phyloP scores from a whole-genome alignment of 2,888 invertebrate species.

The Zaprionus obscuricornis region DNA sequence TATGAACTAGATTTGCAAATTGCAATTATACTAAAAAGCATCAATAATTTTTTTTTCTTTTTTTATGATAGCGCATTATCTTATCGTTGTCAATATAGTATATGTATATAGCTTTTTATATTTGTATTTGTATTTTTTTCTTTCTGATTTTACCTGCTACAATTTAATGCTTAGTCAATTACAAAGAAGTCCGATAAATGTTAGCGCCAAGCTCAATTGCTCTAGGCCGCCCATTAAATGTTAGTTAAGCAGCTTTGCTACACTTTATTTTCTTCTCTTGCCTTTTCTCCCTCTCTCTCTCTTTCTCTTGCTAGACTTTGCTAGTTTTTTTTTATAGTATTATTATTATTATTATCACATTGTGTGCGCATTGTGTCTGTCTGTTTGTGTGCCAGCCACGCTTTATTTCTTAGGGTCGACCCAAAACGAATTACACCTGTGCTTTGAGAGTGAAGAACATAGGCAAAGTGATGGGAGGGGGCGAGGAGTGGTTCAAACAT shows the following conservation, averaged over 20 bases:
- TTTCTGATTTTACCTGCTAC: neutral
- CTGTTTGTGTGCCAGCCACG: too few species aligned
- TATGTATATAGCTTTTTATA: too few species aligned
- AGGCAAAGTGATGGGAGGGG: neutral
- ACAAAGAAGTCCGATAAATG: conserved; percentile 52
- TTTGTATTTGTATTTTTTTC: too few species aligned
- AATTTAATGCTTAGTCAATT: conserved; percentile 15
- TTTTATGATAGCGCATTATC: too few species aligned
- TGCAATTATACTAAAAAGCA: conserved; percentile 5
- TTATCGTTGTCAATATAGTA: too few species aligned
- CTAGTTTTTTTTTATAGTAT: conserved; percentile 4
- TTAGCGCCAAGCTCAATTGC: conserved; percentile 68
- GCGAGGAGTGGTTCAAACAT: conserved; percentile 1
- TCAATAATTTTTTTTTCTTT: conserved; percentile 33
- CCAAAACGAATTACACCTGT: conserved; percentile 64
- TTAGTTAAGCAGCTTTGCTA: conserved; percentile 68
- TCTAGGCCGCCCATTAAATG: conserved; percentile 52
- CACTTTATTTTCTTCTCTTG: conserved; percentile 28
- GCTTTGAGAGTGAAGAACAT: conserved; percentile 17
- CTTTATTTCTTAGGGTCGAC: conserved; percentile 14
- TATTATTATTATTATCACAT: conserved; percentile 15
- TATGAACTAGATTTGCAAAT: conserved; percentile 20
- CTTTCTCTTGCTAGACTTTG: conserved; percentile 43
- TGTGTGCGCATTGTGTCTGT: too few species aligned
- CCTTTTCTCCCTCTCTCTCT: conserved; percentile 15